Evolutionary conservation across 1,140 invertebrate species (phyloP).

Genomic region (Bombus impatiens): DNA sequence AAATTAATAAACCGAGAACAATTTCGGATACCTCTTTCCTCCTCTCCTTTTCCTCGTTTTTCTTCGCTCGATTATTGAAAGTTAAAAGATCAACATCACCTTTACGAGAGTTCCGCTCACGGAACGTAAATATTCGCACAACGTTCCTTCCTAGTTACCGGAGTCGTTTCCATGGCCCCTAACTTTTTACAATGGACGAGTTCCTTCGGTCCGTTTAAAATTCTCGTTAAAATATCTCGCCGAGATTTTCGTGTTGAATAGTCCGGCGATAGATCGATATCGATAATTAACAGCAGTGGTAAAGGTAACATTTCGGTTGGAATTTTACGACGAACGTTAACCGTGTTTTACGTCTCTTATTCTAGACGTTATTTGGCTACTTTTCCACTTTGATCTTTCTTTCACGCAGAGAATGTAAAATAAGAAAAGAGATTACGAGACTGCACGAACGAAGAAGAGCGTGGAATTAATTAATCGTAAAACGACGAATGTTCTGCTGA

Average conservation of each 20-base stretch:
- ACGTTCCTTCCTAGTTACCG: neutral
- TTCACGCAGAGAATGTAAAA: too few relatives aligned
- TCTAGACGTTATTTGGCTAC: too few relatives aligned
- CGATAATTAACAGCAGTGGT: neutral
- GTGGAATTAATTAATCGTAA: too few relatives aligned
- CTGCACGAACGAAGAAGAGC: too few relatives aligned
- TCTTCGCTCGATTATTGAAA: neutral
- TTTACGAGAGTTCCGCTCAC: neutral
- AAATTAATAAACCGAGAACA: slow-evolving; percentile 6
- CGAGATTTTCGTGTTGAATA: too few relatives aligned
- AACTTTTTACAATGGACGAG: neutral
- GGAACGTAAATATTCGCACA: neutral
- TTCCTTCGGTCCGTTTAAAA: neutral
- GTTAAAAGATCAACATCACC: neutral
- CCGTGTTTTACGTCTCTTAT: too few relatives aligned
- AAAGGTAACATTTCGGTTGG: too few relatives aligned
- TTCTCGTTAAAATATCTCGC: neutral
- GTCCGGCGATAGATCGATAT: too few relatives aligned
- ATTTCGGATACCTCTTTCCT: neutral
- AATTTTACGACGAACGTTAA: neutral
- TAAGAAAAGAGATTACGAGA: too few relatives aligned
- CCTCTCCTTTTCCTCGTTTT: neutral
- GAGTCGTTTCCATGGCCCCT: too few relatives aligned
- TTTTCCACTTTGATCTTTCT: too few relatives aligned
- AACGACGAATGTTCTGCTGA: too few relatives aligned